Conservation (phyloP, 2,797 vertebrate genomes). For the Centroberyx gerrardi region DNA sequence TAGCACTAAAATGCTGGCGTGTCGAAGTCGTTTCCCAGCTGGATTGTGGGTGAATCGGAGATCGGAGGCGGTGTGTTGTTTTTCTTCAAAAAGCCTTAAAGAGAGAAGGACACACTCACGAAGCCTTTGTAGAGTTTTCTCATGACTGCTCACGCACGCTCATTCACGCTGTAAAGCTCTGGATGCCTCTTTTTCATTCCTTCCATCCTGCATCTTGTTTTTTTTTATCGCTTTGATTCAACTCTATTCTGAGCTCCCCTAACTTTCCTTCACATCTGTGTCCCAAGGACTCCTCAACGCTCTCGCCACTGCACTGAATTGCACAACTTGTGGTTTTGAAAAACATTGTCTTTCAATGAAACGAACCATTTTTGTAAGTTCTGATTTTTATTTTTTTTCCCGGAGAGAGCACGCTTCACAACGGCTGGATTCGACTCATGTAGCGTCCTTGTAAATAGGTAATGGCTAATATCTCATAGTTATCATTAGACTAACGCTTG, state of each 20-base stretch:
- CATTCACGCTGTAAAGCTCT: constrained; percentile 30
- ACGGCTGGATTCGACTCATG: constrained; percentile 43
- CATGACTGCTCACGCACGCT: constrained; percentile 44
- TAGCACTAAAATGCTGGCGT: constrained; percentile 44
- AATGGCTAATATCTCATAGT: constrained; percentile 47
- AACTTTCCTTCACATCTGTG: not conserved
- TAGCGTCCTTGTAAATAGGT: constrained; percentile 69
- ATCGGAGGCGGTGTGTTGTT: constrained; percentile 33
- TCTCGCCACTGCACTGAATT: constrained; percentile 71
- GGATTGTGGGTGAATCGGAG: constrained; percentile 23
- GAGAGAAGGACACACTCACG: constrained; percentile 39
- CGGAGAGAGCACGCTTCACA: constrained; percentile 20
- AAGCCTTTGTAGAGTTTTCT: constrained; percentile 26
- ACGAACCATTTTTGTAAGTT: constrained; percentile 22
- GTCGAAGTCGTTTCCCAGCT: constrained; percentile 6
- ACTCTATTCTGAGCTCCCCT: constrained; percentile 6
- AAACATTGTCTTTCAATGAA: constrained; percentile 32
- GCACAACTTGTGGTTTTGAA: constrained; percentile 64
- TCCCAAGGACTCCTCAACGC: constrained; percentile 20
- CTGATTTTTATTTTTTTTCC: constrained; percentile 3
- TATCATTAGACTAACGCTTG: constrained; percentile 66
- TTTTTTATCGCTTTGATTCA: not conserved
- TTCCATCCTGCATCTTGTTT: not conserved
- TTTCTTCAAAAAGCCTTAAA: constrained; percentile 66
- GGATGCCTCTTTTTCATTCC: constrained; percentile 10